These are phyloP conservation scores for Arenaria interpres DNA, from an alignment of 2,113 vertebrate genomes.

Conservation along the genomic window DNA sequence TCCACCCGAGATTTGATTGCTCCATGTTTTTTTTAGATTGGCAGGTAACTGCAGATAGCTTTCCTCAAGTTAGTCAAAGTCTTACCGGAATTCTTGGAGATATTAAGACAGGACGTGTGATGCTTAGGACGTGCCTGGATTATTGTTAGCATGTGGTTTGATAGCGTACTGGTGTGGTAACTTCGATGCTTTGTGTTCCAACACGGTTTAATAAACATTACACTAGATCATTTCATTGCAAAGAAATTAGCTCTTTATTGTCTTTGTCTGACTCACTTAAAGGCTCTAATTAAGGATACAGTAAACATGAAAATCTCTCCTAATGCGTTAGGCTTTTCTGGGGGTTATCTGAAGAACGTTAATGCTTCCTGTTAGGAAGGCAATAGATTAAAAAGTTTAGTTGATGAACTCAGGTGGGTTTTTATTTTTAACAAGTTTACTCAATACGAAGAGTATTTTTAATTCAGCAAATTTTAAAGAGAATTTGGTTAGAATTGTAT, in stretches of 20 bases:
- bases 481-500: neutral
- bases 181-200: neutral
- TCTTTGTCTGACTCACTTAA: neutral
- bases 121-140: neutral
- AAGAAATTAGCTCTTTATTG: neutral
- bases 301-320: neutral
- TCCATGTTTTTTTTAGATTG: neutral
- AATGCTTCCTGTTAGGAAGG: neutral
- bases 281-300: slow-evolving; percentile 23
- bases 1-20: too few species aligned
- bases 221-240: neutral
- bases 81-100: neutral
- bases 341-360: neutral
- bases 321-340: neutral
- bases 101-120: neutral
- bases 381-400: neutral
- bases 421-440: neutral
- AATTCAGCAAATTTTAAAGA: neutral
- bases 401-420: neutral
- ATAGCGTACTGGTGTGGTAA: neutral
- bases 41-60: neutral
- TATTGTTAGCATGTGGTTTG: neutral
- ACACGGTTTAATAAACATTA: neutral
- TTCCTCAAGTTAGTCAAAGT: neutral
- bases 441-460: neutral